Percentiles rank a stretch among this genome's conserved stretches.
These are phyloP conservation scores for Protosalanx chinensis DNA, from an alignment of 2,797 vertebrate species.

Conservation along the genomic window DNA sequence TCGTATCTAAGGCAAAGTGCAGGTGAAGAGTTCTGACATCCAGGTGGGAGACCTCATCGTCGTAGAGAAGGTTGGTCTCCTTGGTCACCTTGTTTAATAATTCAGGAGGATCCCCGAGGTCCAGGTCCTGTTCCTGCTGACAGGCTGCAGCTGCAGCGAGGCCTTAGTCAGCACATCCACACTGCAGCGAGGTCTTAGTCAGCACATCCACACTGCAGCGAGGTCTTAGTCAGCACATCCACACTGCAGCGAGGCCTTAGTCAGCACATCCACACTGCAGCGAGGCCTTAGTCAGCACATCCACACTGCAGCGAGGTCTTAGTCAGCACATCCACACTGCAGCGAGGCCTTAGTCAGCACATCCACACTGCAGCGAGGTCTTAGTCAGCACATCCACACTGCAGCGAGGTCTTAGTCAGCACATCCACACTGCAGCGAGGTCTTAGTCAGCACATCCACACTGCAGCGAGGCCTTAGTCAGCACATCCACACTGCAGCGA, in stretches of 20 bases:
- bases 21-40: constrained; percentile 97
- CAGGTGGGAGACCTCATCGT: constrained; percentile 98
- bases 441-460: not conserved
- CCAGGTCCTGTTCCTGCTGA: constrained; percentile 42
- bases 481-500: not conserved
- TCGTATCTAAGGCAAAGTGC: constrained; percentile 80
- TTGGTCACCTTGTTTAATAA: constrained; percentile 67
- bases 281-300: not conserved
- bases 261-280: not conserved
- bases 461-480: not conserved
- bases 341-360: not conserved
- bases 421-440: not conserved
- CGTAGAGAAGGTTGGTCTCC: constrained; percentile 88
- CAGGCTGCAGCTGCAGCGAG: not conserved
- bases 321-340: not conserved
- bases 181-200: not conserved
- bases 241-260: not conserved
- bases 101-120: constrained; percentile 54
- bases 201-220: not conserved
- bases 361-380: not conserved
- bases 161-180: not conserved
- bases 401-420: not conserved
- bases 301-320: not conserved
- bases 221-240: not conserved
- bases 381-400: not conserved